Base-by-base conservation (phyloP, 2,797 vertebrate genomes). In the Podargus strigoides region DNA sequence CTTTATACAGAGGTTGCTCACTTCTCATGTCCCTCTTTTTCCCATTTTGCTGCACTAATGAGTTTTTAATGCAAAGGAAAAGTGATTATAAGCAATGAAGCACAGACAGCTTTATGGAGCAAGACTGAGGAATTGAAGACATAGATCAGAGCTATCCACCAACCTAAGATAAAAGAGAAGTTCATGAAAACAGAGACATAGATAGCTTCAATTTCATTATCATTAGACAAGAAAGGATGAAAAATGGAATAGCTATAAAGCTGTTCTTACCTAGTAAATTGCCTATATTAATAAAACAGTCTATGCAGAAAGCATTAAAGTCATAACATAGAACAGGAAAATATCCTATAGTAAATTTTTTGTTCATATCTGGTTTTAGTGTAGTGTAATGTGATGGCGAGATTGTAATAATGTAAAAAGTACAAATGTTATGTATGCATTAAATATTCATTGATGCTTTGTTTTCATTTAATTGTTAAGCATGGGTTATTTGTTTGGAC, bases 31-130 rank as follows among this genome's bases (percentile, higher is more conserved):
- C 63, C 32, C 59, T 93, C 69, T 88, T 91, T 66, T 79, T 70
- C 50, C 46, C 53, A 58, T 97, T 97, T 96, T 92, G 56, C 72
- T 95, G 77, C 80, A 62, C 90, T 96, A 94, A 96, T 4, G 90
- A 96, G 93, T 90, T 88, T 96, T 94, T 96, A 96, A 95, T 97
- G 94, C 72, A 95, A 93, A 90, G 58, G 89, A 94, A 94, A 93
- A 91, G 62, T 64, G 85, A 90, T 87, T 95, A 80, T 87, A 95
- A 85, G 84, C 93, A 95, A 42, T 78, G 93, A 97, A 97, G 96
- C 93, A 90, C 89, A 95, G 88, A 91, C 94, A 93, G 63, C 76
- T 94, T 92, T 91, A 80, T 44, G 78, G 94, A 97, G 85, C 89
- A 92, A 60, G 60, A 87, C 83, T 82, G 90, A 81, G 56, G 56